These are phyloP conservation scores for Aphidius ervi DNA, from an alignment of 1,140 invertebrate species.

Conservation along the genomic window DNA sequence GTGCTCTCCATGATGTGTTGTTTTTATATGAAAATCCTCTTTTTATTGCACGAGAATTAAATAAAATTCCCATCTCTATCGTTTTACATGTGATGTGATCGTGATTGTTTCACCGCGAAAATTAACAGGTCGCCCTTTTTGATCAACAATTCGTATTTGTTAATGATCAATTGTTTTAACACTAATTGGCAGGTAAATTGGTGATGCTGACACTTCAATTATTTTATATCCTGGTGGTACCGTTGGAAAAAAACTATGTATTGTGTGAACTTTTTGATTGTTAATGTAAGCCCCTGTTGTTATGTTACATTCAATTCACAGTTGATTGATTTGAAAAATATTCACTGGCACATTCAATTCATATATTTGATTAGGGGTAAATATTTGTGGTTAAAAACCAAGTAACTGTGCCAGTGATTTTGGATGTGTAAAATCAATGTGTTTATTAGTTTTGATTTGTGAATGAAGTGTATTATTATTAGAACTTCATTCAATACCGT, in stretches of 20 bases:
- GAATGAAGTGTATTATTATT: too few relatives aligned
- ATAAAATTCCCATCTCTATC: too few relatives aligned
- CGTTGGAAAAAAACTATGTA: neutral
- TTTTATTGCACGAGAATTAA: too few relatives aligned
- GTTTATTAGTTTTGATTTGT: too few relatives aligned
- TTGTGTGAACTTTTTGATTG: neutral
- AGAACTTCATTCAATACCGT: too few relatives aligned
- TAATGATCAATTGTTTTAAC: neutral
- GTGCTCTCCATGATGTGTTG: too few relatives aligned
- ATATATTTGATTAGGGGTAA: too few relatives aligned
- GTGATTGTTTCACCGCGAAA: neutral
- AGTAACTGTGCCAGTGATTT: too few relatives aligned
- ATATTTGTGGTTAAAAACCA: too few relatives aligned
- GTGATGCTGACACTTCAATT: neutral
- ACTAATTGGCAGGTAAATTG: neutral
- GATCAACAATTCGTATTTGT: conserved; percentile 1
- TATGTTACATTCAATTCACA: neutral
- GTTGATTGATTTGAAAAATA: neutral
- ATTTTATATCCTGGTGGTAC: conserved; percentile 2
- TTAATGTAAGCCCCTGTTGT: neutral
- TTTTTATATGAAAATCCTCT: too few relatives aligned
- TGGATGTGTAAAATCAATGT: too few relatives aligned
- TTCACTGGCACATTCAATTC: too few relatives aligned
- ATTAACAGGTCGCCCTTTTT: neutral
- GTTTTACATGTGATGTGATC: neutral